Evolutionary conservation across 2,797 vertebrate species (phyloP).

Genomic region (Gephyroberyx darwinii): DNA sequence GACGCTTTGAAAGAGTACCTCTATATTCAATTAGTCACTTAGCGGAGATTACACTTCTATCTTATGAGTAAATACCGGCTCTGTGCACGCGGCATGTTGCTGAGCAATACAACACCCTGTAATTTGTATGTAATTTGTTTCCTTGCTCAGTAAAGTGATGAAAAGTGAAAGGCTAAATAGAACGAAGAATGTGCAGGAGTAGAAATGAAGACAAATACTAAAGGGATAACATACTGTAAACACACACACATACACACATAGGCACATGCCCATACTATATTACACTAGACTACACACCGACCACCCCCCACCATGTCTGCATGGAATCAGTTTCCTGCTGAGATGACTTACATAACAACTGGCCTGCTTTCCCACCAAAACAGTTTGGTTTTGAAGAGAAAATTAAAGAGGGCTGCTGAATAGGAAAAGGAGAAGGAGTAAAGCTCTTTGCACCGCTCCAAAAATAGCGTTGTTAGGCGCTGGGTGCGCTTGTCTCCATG

Average conservation of each 20-base stretch:
- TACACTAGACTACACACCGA: slow-evolving; percentile 8
- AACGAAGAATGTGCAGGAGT: slow-evolving; percentile 13
- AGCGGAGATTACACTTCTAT: slow-evolving; percentile 46
- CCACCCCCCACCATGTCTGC: slow-evolving; percentile 26
- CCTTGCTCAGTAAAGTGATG: slow-evolving; percentile 25
- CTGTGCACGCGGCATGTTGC: slow-evolving; percentile 22
- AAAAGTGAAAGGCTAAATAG: slow-evolving; percentile 13
- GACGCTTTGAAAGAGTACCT: slow-evolving; percentile 60
- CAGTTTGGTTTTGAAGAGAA: slow-evolving; percentile 69
- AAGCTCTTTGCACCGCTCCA: slow-evolving; percentile 81
- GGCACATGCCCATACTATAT: slow-evolving; percentile 7
- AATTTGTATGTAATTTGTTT: slow-evolving; percentile 41
- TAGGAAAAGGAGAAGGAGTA: slow-evolving; percentile 75
- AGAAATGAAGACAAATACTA: background rate
- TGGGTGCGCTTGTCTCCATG: slow-evolving; percentile 86
- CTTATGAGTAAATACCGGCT: slow-evolving; percentile 44
- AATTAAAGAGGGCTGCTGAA: slow-evolving; percentile 75
- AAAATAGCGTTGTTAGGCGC: slow-evolving; percentile 86
- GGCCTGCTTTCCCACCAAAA: slow-evolving; percentile 57
- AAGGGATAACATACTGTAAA: background rate
- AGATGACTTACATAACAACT: slow-evolving; percentile 68
- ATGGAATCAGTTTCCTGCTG: slow-evolving; percentile 34
- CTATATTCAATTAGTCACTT: slow-evolving; percentile 67
- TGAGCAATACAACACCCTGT: slow-evolving; percentile 29
- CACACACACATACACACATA: background rate